phyloP scores from a whole-genome alignment of 2,797 vertebrate genomes.

The Sebastes cheni region DNA sequence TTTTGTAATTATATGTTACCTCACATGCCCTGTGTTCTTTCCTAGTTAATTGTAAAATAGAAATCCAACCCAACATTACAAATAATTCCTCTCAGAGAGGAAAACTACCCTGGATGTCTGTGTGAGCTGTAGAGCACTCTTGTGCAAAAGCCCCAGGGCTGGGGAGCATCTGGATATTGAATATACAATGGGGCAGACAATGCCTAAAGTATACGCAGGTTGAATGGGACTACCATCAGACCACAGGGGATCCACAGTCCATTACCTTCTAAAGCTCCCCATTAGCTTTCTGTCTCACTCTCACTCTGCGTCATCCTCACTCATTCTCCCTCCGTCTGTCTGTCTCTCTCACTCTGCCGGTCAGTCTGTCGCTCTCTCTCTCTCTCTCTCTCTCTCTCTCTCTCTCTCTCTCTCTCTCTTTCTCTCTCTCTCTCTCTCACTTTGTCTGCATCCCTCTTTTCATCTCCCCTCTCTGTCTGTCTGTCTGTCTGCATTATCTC shows the following conservation, averaged over 20 bases:
- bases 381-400: conserved; percentile 9
- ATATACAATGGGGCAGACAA: conserved; percentile 58
- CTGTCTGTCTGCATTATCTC: conserved; percentile 35
- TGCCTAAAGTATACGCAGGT: conserved; percentile 62
- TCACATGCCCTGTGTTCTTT: not conserved
- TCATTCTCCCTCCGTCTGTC: not conserved
- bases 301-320: not conserved
- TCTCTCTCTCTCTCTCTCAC: conserved; percentile 1
- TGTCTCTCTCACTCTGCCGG: not conserved
- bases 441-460: not conserved
- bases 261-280: conserved; percentile 72
- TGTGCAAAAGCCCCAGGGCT: conserved; percentile 30
- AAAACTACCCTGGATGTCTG: not conserved
- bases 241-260: conserved; percentile 72
- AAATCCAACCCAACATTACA: not conserved
- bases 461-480: not conserved
- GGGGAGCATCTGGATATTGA: conserved; percentile 65
- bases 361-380: not conserved
- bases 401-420: not conserved
- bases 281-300: conserved; percentile 62
- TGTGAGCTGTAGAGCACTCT: conserved; percentile 23
- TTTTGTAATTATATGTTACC: not conserved
- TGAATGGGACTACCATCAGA: conserved; percentile 61
- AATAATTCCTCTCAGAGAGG: not conserved
- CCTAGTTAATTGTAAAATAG: not conserved